These are phyloP conservation scores for Melinaea menophilus DNA, from an alignment of 2,888 invertebrate species.

Conservation along the genomic window DNA sequence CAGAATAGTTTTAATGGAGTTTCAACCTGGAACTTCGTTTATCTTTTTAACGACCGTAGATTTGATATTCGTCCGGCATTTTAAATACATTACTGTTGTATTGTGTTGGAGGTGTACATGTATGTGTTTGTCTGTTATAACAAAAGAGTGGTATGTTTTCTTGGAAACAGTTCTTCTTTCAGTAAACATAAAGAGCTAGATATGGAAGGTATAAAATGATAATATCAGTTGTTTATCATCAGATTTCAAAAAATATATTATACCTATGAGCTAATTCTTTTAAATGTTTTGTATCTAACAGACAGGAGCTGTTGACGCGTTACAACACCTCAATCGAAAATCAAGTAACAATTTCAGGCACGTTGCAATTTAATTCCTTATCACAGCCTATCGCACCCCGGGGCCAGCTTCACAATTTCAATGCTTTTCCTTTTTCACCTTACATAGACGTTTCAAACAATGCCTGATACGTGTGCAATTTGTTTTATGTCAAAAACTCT, in stretches of 20 bases:
- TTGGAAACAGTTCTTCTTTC: too few relatives aligned
- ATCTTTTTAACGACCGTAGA: constrained; percentile 8
- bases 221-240: too few relatives aligned
- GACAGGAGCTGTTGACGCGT: neutral
- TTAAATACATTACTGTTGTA: neutral
- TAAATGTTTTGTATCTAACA: too few relatives aligned
- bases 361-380: constrained; percentile 35
- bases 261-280: too few relatives aligned
- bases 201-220: too few relatives aligned
- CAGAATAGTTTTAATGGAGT: constrained; percentile 13
- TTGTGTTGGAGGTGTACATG: neutral
- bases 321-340: constrained; percentile 10
- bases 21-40: constrained; percentile 12
- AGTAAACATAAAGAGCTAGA: too few relatives aligned
- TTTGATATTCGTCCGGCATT: constrained; percentile 3
- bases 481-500: too few relatives aligned
- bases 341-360: constrained; percentile 18
- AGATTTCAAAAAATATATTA: too few relatives aligned
- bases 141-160: too few relatives aligned
- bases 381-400: constrained; percentile 22
- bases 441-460: neutral
- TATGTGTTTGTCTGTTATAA: too few relatives aligned
- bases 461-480: too few relatives aligned
- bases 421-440: constrained; percentile 7
- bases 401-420: constrained; percentile 10